phyloP scores from a whole-genome alignment of 2,113 vertebrate species.

The Nothoprocta perdicaria region DNA sequence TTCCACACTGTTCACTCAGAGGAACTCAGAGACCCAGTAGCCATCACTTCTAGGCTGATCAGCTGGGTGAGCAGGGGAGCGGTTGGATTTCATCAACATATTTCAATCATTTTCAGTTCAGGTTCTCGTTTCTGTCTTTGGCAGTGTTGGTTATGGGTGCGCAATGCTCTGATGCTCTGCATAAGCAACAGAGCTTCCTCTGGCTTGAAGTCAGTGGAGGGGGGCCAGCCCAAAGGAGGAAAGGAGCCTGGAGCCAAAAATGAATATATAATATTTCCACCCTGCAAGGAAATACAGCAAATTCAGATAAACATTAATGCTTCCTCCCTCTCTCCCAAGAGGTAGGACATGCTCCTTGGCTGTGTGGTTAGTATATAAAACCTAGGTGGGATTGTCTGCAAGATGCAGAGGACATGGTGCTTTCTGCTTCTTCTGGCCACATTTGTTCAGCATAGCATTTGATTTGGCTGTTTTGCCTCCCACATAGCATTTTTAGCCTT shows the following conservation, averaged over 20 bases:
- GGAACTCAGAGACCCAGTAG: not conserved
- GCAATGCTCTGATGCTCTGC: not conserved
- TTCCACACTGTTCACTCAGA: slow-evolving; percentile 19
- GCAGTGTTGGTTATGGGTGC: not conserved
- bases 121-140: not conserved
- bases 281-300: not conserved
- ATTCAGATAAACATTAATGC: not conserved
- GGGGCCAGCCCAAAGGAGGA: not conserved
- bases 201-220: not conserved
- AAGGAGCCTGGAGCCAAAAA: not conserved
- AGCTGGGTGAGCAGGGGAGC: not conserved
- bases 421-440: not conserved
- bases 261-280: rapidly evolving
- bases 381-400: not conserved
- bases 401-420: not conserved
- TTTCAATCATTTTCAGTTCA: not conserved
- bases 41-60: not conserved
- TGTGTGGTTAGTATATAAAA: not conserved
- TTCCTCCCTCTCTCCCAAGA: not conserved
- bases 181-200: not conserved
- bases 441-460: not conserved
- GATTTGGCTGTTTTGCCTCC: not conserved
- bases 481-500: not conserved
- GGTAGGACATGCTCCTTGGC: not conserved
- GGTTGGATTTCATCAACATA: slow-evolving; percentile 15